Evolutionary conservation across 2,113 vertebrate species (phyloP), one percentile per base, ranked within the genome.

Genomic region (Ciconia maguari): DNA sequence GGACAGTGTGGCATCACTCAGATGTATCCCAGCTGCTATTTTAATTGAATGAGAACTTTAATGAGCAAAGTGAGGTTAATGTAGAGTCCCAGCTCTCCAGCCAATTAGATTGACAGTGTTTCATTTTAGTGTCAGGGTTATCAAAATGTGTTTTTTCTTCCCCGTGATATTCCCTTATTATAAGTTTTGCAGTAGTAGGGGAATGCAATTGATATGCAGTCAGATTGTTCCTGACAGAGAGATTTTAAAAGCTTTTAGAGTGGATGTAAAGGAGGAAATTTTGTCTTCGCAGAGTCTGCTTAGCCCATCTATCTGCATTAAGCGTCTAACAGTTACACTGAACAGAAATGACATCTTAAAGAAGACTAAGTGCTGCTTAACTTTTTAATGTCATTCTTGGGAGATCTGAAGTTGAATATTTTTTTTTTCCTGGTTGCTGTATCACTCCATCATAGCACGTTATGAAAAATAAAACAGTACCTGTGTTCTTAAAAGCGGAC

Each of bases 241-340:
- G 92, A 94, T 98, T 98, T 98, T 97, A 95, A 98, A 98, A 98
- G 98, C 98, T 98, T 98, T 98, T 97, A 96, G 96, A 95, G 72
- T 60, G 72, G 97, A 97, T 98, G 94, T 97, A 97, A 91, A 96
- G 83, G 92, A 93, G 94, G 90, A 98, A 97, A 94, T 96, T 97
- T 98, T 97, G 96, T 96, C 97, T 98, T 98, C n/a, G 16, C 95
- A 85, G 94, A 97, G 92, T 95, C 96, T 94, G 86, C 96, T 96
- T 93, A 94, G 93, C 94, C 97, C 97, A 98, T 98, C 97, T 95
- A 88, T 98, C 98, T 97, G 91, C 94, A 98, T 98, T 98, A 98
- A 93, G 94, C 18, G 4, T 97, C 95, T 83, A 94, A 96, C 93
- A 88, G 97, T 98, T 97, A 96, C 34, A 48, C 79, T 98, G 97